Conservation (phyloP, 2,113 vertebrate genomes). For the Ia io region DNA sequence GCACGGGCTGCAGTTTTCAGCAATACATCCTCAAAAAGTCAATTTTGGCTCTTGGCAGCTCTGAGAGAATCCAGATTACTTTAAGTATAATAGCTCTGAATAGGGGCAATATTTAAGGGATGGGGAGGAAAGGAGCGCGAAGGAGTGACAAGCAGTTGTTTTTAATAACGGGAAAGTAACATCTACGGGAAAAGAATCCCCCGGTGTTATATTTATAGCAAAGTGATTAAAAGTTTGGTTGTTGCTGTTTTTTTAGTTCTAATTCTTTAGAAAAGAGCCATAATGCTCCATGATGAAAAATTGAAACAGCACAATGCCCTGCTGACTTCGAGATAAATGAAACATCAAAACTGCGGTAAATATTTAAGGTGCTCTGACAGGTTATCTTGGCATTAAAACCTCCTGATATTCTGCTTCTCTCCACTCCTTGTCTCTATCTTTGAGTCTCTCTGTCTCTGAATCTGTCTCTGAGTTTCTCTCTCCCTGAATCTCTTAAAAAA, state of each 20-base stretch:
- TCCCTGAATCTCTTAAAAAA: background rate
- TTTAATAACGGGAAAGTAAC: conserved; percentile 30
- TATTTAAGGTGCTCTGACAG: conserved; percentile 71
- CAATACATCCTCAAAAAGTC: conserved; percentile 77
- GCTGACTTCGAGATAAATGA: conserved; percentile 71
- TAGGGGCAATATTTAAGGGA: conserved; percentile 27
- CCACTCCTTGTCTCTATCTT: background rate
- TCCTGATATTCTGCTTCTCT: background rate
- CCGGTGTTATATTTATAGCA: conserved; percentile 28
- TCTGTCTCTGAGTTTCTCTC: background rate
- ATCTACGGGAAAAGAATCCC: background rate
- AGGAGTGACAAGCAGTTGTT: background rate
- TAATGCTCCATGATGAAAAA: conserved; percentile 38
- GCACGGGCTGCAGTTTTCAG: conserved; percentile 76
- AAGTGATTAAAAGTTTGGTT: background rate
- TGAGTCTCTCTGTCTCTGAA: background rate
- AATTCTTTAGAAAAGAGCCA: conserved; percentile 40
- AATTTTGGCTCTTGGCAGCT: conserved; percentile 80
- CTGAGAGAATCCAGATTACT: conserved; percentile 57
- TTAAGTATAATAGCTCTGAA: conserved; percentile 62
- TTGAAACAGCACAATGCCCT: conserved; percentile 24
- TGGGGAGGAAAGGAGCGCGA: fast-evolving
- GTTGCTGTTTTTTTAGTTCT: background rate
- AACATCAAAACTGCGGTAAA: conserved; percentile 69
- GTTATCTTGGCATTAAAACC: conserved; percentile 54